Evolutionary conservation across 2,113 vertebrate genomes (phyloP).

Genomic region (Leptosomus discolor): DNA sequence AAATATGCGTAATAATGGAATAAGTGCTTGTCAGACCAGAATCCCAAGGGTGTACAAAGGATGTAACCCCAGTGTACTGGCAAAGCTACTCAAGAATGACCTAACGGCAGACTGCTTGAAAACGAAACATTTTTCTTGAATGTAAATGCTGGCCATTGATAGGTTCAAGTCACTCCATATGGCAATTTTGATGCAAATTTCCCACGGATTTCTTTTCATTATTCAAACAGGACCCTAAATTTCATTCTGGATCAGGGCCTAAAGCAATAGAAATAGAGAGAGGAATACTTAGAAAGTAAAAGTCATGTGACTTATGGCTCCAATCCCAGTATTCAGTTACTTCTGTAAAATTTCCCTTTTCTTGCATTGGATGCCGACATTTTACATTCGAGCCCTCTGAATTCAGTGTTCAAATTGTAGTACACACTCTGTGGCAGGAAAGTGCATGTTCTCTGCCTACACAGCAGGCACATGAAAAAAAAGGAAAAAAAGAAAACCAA

Average conservation of each 20-base stretch:
- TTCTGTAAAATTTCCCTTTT: not conserved
- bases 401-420: conserved; percentile 27
- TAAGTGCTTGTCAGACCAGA: conserved; percentile 40
- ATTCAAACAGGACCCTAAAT: not conserved
- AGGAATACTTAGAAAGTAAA: not conserved
- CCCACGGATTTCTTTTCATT: not conserved
- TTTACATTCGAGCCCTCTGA: conserved; percentile 45
- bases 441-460: conserved; percentile 63
- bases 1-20: conserved; percentile 21
- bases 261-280: not conserved
- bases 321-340: not conserved
- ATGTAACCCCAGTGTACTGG: not conserved
- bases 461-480: conserved; percentile 32
- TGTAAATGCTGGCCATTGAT: not conserved
- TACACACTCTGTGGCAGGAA: conserved; percentile 1
- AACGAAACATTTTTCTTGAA: conserved; percentile 3
- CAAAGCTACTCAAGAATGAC: not conserved
- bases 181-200: not conserved
- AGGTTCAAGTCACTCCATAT: not conserved
- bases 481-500: not conserved
- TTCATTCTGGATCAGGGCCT: not conserved
- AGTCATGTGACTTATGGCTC: not conserved
- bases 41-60: conserved; percentile 23
- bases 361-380: not conserved
- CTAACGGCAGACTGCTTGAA: not conserved